Percentiles rank a stretch among this genome's conserved stretches.
Evolutionary conservation across 2,113 vertebrate species (phyloP).

Genomic region (Solenodon paradoxus): DNA sequence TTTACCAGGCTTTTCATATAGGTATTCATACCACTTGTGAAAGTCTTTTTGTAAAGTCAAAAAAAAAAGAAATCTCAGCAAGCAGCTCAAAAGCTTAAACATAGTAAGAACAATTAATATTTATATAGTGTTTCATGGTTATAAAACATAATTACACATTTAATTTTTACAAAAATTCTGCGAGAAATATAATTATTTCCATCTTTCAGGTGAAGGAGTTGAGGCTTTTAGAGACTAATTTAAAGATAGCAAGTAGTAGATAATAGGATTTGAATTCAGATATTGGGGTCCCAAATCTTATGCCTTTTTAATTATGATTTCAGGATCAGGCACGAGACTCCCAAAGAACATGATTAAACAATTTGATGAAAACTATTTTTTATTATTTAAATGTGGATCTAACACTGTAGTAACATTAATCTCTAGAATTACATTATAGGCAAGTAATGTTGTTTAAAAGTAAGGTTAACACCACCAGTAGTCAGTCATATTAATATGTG

Average conservation of each 20-base stretch:
- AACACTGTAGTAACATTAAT: background rate
- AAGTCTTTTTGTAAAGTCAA: constrained; percentile 33
- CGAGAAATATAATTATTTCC: constrained; percentile 23
- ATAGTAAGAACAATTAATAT: constrained; percentile 36
- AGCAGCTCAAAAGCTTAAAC: constrained; percentile 34
- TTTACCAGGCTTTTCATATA: constrained; percentile 21
- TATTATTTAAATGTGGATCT: background rate
- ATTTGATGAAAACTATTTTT: constrained; percentile 38
- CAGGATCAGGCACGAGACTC: background rate
- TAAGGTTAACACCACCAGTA: constrained; percentile 10
- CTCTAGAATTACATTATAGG: constrained; percentile 21
- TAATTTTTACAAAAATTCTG: constrained; percentile 2
- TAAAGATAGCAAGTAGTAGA: constrained; percentile 14
- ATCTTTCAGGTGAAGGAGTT: constrained; percentile 37
- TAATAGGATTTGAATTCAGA: constrained; percentile 9
- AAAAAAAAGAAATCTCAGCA: constrained; percentile 19
- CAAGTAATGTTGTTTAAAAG: constrained; percentile 6
- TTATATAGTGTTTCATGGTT: constrained; percentile 13
- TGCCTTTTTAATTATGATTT: background rate
- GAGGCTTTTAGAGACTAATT: constrained; percentile 6
- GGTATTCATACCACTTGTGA: background rate
- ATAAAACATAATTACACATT: background rate
- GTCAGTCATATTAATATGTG: constrained; percentile 20
- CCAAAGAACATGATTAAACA: constrained; percentile 20
- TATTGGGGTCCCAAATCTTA: background rate